Conservation (phyloP, 2,888 invertebrate genomes). For the Drosophila austrosaltans region DNA sequence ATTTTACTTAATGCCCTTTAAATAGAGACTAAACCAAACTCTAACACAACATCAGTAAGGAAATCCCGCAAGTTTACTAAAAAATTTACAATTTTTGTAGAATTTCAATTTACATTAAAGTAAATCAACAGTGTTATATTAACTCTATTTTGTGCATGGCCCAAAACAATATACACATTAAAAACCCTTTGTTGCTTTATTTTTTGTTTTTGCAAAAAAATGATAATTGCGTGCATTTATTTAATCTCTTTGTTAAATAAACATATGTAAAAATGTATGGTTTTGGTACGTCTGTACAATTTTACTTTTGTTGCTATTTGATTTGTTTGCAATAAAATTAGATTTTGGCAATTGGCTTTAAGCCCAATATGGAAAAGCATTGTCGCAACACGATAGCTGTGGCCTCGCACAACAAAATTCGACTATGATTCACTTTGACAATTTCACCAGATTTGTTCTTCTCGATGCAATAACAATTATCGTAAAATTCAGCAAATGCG, state of each 20-base stretch:
- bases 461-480: constrained; percentile 98
- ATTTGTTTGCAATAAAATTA: constrained; percentile 80
- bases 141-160: too few relatives aligned
- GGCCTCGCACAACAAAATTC: constrained; percentile 95
- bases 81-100: too few relatives aligned
- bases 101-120: too few relatives aligned
- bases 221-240: not conserved
- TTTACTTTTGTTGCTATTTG: not conserved
- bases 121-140: too few relatives aligned
- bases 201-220: not conserved
- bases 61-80: too few relatives aligned
- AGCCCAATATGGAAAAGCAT: constrained; percentile 95
- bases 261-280: not conserved
- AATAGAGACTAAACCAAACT: too few relatives aligned
- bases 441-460: constrained; percentile 93
- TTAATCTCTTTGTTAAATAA: not conserved
- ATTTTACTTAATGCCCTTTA: not conserved
- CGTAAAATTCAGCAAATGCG: constrained; percentile 98
- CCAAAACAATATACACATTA: too few relatives aligned
- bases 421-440: constrained; percentile 91
- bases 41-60: too few relatives aligned
- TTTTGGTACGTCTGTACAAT: not conserved
- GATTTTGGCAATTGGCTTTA: constrained; percentile 96
- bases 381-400: constrained; percentile 94
- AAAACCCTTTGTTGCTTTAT: too few relatives aligned